phyloP scores from a whole-genome alignment of 2,113 vertebrate genomes.

The Phrynosoma platyrhinos region DNA sequence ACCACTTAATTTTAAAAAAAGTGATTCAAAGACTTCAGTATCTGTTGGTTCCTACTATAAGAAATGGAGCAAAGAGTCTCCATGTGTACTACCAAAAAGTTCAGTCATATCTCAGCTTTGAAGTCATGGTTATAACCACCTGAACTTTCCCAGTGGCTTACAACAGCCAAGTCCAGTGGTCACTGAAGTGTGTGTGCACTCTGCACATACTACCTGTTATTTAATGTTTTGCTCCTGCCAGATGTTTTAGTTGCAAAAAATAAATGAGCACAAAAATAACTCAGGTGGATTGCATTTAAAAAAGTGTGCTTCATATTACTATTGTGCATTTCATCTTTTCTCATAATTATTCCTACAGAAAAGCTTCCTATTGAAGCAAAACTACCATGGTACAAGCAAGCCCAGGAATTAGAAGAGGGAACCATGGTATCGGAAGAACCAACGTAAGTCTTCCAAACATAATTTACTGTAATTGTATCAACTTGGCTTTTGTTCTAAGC shows the following conservation, averaged over 20 bases:
- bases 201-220: background rate
- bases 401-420: slow-evolving; percentile 93
- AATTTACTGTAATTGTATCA: background rate
- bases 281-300: rapidly evolving
- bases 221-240: background rate
- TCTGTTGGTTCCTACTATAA: background rate
- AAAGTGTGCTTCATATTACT: rapidly evolving
- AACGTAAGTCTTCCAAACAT: slow-evolving; percentile 83
- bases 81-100: background rate
- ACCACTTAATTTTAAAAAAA: no score
- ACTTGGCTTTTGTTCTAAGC: background rate
- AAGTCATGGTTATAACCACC: background rate
- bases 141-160: background rate
- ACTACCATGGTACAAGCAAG: slow-evolving; percentile 95
- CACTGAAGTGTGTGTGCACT: background rate
- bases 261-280: slow-evolving; percentile 3
- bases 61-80: background rate
- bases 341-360: slow-evolving; percentile 76
- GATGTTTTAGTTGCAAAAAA: background rate
- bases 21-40: background rate
- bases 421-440: slow-evolving; percentile 87
- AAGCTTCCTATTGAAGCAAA: slow-evolving; percentile 93
- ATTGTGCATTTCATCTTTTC: slow-evolving; percentile 3
- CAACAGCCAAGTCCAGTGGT: background rate
- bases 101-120: background rate